phyloP scores from a whole-genome alignment of 2,113 vertebrate species.

The Callipepla squamata region DNA sequence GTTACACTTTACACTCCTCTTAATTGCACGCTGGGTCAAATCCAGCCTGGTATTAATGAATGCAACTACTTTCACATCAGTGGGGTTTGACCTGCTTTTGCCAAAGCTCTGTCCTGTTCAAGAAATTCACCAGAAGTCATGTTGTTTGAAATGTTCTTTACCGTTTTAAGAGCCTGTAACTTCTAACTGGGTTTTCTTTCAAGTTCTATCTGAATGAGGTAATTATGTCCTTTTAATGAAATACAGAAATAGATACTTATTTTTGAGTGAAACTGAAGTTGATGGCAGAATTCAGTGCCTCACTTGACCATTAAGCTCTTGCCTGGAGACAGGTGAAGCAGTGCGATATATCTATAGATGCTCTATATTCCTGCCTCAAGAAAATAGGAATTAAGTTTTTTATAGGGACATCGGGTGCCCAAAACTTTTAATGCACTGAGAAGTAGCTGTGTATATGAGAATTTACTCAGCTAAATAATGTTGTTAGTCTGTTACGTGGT shows the following conservation, averaged over 20 bases:
- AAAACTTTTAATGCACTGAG: not conserved
- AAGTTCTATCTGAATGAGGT: not conserved
- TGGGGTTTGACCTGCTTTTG: slow-evolving; percentile 27
- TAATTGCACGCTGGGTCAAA: slow-evolving; percentile 40
- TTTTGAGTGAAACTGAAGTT: not conserved
- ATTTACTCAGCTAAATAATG: not conserved
- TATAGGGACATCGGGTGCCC: not conserved
- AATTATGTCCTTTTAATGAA: not conserved
- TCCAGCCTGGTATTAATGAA: not conserved
- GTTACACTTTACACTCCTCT: slow-evolving; percentile 41
- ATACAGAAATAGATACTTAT: not conserved
- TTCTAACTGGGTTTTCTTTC: slow-evolving; percentile 13
- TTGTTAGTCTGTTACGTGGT: not conserved
- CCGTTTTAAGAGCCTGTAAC: slow-evolving; percentile 3
- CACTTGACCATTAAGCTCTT: not conserved
- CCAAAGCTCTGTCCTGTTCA: not conserved
- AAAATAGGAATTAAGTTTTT: not conserved
- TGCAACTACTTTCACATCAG: not conserved
- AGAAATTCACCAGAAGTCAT: not conserved
- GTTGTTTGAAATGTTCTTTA: not conserved
- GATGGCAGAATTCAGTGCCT: not conserved
- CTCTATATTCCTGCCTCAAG: not conserved
- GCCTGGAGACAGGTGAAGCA: not conserved
- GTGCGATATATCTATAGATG: not conserved
- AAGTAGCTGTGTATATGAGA: not conserved